Evolutionary conservation across 2,797 vertebrate species (phyloP).

Genomic region (Danio kyathit): DNA sequence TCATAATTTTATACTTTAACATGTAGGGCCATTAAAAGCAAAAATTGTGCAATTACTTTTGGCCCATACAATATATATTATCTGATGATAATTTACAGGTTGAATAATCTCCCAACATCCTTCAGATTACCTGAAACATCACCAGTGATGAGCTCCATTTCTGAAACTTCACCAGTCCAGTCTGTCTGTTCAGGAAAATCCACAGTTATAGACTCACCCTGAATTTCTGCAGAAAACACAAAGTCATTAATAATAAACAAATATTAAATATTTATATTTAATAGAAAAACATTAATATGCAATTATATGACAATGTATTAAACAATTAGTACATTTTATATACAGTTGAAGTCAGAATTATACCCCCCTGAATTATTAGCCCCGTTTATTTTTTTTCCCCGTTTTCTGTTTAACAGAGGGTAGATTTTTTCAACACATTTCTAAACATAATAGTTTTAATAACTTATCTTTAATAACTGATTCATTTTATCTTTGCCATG

Average conservation of each 20-base stretch:
- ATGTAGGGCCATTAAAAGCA: too few relatives aligned
- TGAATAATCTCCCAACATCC: neutral
- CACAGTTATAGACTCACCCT: constrained; percentile 23
- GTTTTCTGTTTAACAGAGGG: too few relatives aligned
- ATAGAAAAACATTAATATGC: neutral
- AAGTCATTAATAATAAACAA: neutral
- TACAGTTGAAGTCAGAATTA: too few relatives aligned
- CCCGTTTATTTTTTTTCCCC: too few relatives aligned
- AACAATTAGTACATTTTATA: neutral
- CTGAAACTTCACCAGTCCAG: constrained; percentile 42
- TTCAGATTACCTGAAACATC: constrained; percentile 41
- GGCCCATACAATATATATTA: neutral
- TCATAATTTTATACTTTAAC: too few relatives aligned
- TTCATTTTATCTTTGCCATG: too few relatives aligned
- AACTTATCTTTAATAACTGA: too few relatives aligned
- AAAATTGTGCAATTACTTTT: too few relatives aligned
- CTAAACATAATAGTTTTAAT: too few relatives aligned
- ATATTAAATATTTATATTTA: neutral
- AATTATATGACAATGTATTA: neutral
- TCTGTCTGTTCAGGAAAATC: constrained; percentile 45
- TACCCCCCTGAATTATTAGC: too few relatives aligned
- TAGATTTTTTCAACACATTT: too few relatives aligned
- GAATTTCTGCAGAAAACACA: neutral
- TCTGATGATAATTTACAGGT: neutral
- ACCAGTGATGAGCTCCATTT: constrained; percentile 37